phyloP scores from a whole-genome alignment of 2,113 vertebrate species.

The Crotalus viridis region DNA sequence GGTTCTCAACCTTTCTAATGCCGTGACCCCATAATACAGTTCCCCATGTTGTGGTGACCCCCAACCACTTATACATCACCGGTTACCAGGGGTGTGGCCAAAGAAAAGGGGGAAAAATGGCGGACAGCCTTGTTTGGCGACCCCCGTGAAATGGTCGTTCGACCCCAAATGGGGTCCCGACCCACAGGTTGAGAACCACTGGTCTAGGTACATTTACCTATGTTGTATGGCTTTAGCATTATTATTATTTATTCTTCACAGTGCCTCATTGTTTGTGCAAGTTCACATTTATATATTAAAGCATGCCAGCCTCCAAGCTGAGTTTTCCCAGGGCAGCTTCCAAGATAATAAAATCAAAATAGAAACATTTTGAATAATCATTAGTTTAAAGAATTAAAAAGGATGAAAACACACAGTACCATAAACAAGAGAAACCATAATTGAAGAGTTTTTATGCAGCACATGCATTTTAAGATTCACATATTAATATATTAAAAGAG shows the following conservation, averaged over 20 bases:
- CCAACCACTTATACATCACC: too few species aligned
- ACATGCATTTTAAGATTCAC: background rate
- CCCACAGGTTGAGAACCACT: too few species aligned
- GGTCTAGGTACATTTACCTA: too few species aligned
- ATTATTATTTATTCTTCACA: background rate
- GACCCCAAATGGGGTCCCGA: too few species aligned
- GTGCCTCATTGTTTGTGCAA: background rate
- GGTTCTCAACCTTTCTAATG: too few species aligned
- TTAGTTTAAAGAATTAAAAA: background rate
- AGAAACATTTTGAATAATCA: background rate
- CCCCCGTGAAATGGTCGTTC: too few species aligned
- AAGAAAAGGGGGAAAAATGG: too few species aligned
- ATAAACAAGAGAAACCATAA: background rate
- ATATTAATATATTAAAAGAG: background rate
- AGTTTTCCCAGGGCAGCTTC: background rate
- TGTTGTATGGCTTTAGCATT: too few species aligned
- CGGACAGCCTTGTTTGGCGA: too few species aligned
- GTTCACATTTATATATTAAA: background rate
- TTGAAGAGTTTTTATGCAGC: background rate
- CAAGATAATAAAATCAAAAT: background rate
- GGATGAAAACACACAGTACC: background rate
- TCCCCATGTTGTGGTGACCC: too few species aligned
- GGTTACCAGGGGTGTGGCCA: too few species aligned
- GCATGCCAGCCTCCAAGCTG: background rate
- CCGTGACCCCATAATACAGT: too few species aligned